phyloP scores from a whole-genome alignment of 2,888 invertebrate species.

The Drosophila villosipedis region DNA sequence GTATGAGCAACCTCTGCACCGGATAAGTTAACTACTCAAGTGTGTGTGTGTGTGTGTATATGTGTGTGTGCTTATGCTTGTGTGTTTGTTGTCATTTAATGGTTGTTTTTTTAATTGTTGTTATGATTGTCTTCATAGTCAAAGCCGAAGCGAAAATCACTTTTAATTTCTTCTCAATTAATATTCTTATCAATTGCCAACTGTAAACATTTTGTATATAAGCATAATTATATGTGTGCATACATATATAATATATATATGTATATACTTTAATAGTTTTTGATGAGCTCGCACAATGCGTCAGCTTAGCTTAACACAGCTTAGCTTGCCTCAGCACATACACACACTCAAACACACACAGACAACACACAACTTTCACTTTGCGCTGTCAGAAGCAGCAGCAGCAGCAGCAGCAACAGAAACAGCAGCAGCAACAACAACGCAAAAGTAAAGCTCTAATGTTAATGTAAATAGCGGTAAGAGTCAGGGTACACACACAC shows the following conservation, averaged over 20 bases:
- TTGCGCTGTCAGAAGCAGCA: slow-evolving; percentile 76
- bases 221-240: slow-evolving; percentile 7
- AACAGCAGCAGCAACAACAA: slow-evolving; percentile 36
- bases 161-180: slow-evolving; percentile 75
- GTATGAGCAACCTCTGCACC: slow-evolving; percentile 67
- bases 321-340: slow-evolving; percentile 30
- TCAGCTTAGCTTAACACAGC: slow-evolving; percentile 37
- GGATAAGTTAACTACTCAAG: slow-evolving; percentile 7
- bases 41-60: slow-evolving; percentile 5
- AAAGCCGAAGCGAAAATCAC: slow-evolving; percentile 56
- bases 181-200: slow-evolving; percentile 72
- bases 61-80: not conserved
- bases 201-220: not conserved
- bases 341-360: slow-evolving; percentile 23
- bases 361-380: slow-evolving; percentile 68
- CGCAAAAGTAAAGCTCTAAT: slow-evolving; percentile 74
- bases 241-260: slow-evolving; percentile 4
- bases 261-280: slow-evolving; percentile 24
- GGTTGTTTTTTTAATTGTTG: slow-evolving; percentile 66
- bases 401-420: slow-evolving; percentile 11
- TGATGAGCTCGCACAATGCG: slow-evolving; percentile 53
- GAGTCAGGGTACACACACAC: slow-evolving; percentile 53
- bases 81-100: slow-evolving; percentile 28
- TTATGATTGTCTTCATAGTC: slow-evolving; percentile 39
- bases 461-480: slow-evolving; percentile 81